Percentiles rank a stretch among this genome's conserved stretches.
These are phyloP conservation scores for Stylophora pistillata DNA, from an alignment of 64 coral and sea anemone species.

Conservation along the genomic window DNA sequence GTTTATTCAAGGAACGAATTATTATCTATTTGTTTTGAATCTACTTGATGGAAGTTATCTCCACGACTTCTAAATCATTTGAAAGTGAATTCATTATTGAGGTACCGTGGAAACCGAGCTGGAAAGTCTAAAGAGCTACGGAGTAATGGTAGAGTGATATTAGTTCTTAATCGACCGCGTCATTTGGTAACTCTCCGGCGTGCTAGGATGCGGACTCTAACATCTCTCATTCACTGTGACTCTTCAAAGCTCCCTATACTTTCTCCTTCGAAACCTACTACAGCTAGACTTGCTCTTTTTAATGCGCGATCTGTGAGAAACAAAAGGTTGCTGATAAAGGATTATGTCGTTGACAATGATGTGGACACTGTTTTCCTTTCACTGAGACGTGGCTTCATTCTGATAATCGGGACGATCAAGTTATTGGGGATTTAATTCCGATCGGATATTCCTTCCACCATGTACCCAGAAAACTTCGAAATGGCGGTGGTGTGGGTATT, in stretches of 20 bases:
- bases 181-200: not conserved
- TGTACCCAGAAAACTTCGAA: not conserved
- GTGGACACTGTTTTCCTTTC: not conserved
- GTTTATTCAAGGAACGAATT: not conserved
- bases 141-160: not conserved
- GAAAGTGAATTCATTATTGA: not conserved
- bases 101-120: constrained; percentile 1
- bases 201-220: not conserved
- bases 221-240: not conserved
- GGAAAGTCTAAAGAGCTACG: not conserved
- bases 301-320: not conserved
- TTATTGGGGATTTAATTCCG: not conserved
- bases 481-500: not conserved
- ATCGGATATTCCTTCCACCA: not conserved
- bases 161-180: not conserved
- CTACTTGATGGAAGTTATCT: not conserved
- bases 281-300: not conserved
- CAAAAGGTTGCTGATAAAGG: not conserved
- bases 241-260: not conserved
- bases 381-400: not conserved
- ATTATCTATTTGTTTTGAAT: not conserved
- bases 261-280: not conserved
- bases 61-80: not conserved
- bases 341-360: not conserved
- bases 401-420: not conserved